Percentiles rank a stretch among this genome's conserved stretches.
phyloP scores from a whole-genome alignment of 2,888 invertebrate species.

The Choristoneura rosaceana region DNA sequence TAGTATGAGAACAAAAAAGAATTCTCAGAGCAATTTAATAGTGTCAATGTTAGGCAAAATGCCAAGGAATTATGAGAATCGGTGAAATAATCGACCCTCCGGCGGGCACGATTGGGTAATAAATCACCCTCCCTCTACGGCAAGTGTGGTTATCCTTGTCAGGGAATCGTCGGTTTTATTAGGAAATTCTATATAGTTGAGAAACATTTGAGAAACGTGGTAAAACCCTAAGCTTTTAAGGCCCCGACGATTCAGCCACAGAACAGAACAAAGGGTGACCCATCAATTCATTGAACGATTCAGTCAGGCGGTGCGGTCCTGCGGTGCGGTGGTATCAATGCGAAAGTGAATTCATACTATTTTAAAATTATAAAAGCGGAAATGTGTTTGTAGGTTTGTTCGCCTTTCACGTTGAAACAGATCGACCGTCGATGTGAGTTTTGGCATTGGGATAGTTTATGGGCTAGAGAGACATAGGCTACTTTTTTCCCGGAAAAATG shows the following conservation, averaged over 20 bases:
- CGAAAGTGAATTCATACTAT: too few relatives aligned
- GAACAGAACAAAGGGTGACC: too few relatives aligned
- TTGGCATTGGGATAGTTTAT: too few relatives aligned
- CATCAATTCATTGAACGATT: too few relatives aligned
- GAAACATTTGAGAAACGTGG: not conserved
- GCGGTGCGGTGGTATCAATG: too few relatives aligned
- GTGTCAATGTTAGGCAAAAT: slow-evolving; percentile 20
- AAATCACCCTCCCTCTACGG: slow-evolving; percentile 6
- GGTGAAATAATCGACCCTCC: slow-evolving; percentile 25
- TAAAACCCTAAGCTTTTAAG: not conserved
- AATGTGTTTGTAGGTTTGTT: too few relatives aligned
- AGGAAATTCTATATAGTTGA: not conserved
- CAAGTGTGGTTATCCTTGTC: not conserved
- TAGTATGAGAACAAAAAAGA: slow-evolving; percentile 11
- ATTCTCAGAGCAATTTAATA: slow-evolving; percentile 1
- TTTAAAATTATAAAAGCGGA: too few relatives aligned
- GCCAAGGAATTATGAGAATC: slow-evolving; percentile 18
- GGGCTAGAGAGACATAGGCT: too few relatives aligned
- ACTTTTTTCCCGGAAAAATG: too few relatives aligned
- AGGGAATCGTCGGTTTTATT: slow-evolving; percentile 6
- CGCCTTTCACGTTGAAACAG: too few relatives aligned
- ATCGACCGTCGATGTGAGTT: too few relatives aligned
- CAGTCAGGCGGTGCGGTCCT: too few relatives aligned
- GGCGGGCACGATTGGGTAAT: slow-evolving; percentile 2
- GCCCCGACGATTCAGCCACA: not conserved